These are phyloP conservation scores for Rhaphigaster nebulosa DNA, from an alignment of 2,888 invertebrate genomes.

Conservation along the genomic window DNA sequence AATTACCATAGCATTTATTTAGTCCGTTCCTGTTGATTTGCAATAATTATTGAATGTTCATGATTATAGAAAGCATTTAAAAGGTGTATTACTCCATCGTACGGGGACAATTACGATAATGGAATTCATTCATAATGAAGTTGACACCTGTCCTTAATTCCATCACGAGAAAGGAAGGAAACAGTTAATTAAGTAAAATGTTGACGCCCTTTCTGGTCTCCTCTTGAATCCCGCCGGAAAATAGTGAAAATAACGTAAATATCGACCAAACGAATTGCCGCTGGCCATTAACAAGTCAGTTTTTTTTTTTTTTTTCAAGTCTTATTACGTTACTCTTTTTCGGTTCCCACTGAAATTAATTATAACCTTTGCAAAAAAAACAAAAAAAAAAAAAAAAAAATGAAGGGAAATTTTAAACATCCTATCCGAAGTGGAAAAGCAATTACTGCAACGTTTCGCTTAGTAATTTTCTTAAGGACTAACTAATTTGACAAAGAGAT, in stretches of 20 bases:
- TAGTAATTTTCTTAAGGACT: neutral
- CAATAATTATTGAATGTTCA: too few species aligned
- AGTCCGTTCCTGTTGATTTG: too few species aligned
- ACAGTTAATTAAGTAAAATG: neutral
- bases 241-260: neutral
- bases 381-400: neutral
- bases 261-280: neutral
- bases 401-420: neutral
- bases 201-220: neutral
- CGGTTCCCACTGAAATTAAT: neutral
- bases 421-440: neutral
- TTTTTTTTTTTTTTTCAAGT: neutral
- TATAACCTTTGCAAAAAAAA: neutral
- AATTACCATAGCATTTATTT: too few species aligned
- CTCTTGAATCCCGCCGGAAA: neutral
- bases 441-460: neutral
- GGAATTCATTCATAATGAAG: neutral
- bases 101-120: neutral
- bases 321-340: neutral
- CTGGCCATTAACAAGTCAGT: neutral
- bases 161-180: neutral
- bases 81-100: too few species aligned
- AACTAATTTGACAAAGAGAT: slow-evolving; percentile 34
- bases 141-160: neutral
- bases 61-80: too few species aligned